A percentile compares a stretch with the other conserved stretches of the same genome.
Evolutionary conservation across 2,888 invertebrate genomes (phyloP).

Genomic region (Alentia gelatinosa): DNA sequence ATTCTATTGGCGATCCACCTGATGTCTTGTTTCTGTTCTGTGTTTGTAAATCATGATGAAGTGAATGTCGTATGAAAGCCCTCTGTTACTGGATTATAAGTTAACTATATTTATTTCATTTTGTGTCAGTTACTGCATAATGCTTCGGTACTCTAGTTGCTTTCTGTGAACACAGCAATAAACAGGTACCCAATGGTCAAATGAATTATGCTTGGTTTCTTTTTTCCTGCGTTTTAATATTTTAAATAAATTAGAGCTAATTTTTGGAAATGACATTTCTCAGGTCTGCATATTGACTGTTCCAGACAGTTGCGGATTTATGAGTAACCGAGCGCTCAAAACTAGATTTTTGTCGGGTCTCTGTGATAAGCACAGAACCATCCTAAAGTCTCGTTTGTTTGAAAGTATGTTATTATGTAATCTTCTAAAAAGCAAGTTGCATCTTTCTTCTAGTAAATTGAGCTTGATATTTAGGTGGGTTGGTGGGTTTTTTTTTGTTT

Average conservation of each 20-base stretch:
- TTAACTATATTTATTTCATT: slow-evolving; percentile 48
- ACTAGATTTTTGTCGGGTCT: too few species aligned
- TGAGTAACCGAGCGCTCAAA: too few species aligned
- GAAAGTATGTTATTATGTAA: too few species aligned
- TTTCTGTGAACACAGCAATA: slow-evolving; percentile 46
- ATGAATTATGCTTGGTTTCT: not conserved
- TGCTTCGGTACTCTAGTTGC: slow-evolving; percentile 51
- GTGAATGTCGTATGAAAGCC: slow-evolving; percentile 4
- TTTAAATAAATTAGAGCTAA: not conserved
- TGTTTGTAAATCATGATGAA: not conserved
- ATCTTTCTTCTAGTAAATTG: too few species aligned
- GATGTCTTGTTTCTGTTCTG: slow-evolving; percentile 14
- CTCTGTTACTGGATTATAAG: slow-evolving; percentile 38
- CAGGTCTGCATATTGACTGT: too few species aligned
- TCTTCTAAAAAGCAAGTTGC: too few species aligned
- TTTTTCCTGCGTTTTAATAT: not conserved
- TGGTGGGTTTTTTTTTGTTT: not conserved
- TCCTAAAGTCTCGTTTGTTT: too few species aligned
- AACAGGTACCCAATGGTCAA: slow-evolving; percentile 46
- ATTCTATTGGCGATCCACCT: not conserved
- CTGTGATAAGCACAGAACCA: too few species aligned
- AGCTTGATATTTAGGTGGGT: not conserved
- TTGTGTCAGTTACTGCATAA: slow-evolving; percentile 43
- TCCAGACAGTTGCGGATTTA: too few species aligned
- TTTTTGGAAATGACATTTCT: too few species aligned